Conservation (phyloP, 1,140 invertebrate genomes). For the Parapsyche elsis region DNA sequence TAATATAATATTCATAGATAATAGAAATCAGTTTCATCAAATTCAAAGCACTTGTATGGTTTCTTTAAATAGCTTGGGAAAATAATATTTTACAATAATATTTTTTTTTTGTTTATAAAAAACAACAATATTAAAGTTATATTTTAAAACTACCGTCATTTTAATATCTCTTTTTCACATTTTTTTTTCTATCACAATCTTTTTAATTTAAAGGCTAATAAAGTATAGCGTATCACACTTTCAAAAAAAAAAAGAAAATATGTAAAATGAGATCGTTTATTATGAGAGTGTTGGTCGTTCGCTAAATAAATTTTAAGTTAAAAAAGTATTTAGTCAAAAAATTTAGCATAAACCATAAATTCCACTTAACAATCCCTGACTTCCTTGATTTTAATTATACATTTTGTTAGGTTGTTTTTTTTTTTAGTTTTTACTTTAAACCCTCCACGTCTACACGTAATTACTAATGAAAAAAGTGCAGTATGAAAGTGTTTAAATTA, state of each 20-base stretch:
- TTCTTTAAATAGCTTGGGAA: neutral
- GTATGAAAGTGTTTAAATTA: slow-evolving; percentile 12
- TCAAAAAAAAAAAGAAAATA: neutral
- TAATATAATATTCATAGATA: neutral
- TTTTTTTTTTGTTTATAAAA: neutral
- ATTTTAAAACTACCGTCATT: neutral
- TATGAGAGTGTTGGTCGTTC: neutral
- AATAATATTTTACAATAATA: no score
- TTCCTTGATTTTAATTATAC: no score
- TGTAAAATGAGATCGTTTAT: neutral
- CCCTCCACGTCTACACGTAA: slow-evolving; percentile 2
- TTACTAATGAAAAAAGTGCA: slow-evolving; percentile 17
- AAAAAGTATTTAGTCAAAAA: neutral
- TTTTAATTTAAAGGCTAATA: slow-evolving; percentile 24
- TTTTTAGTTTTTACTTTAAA: neutral
- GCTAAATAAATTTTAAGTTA: slow-evolving; percentile 8
- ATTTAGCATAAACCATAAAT: no score
- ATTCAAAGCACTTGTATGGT: neutral
- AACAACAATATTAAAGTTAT: slow-evolving; percentile 9
- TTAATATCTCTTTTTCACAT: slow-evolving; percentile 14
- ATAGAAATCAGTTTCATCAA: neutral
- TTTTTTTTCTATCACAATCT: slow-evolving; percentile 18
- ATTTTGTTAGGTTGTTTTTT: no score
- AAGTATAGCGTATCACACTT: slow-evolving; percentile 21
- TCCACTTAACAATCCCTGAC: no score